Evolutionary conservation across 2,888 invertebrate genomes (phyloP), one percentile per base, ranked within the genome.

Genomic region (Eupithecia dodoneata): DNA sequence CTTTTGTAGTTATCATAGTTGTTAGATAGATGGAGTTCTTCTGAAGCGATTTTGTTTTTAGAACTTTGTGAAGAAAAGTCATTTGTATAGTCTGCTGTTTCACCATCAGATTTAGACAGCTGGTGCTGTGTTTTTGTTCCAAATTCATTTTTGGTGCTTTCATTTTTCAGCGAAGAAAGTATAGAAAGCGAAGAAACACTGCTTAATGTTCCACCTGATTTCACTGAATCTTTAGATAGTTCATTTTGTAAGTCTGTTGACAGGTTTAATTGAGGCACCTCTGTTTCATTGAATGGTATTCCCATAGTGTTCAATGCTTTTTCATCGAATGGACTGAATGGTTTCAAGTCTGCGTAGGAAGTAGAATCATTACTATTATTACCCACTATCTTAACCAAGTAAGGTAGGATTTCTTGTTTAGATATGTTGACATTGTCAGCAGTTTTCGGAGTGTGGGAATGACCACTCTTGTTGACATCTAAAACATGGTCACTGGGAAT

Each of bases 341-440:
- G 91, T 82, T 92, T 93, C n/a, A 95, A 81, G 76, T 94, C 93
- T 76, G 88, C 83, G 83, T 94, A 94, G 52, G 95, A 94, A 80
- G 94, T 94, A 55, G 94, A 94, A 72, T 95, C 94, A 87, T 91
- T 94, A 79, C 91, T 94, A 74, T 89, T 93, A 76, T 87, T 91
- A 55, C 86, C 87, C 78, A 83, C 79, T 72, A 85, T 79, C 82
- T 91, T 93, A 55, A 88, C 78, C 55, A 82, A 76, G 59, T 79
- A 81, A 67, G 80, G 74, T 12, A 77, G 73, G 15, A 74, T 73
- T 73, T 67, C 78, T 88, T 89, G 81, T 84, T 82, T 65, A 10
- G 65, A 15, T 44, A 66, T 41, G 7, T 73, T 71, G 47, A 59
- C 30, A 30, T 30, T 18, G 10, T 73, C 78, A 55, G 52, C 72